Evolutionary conservation across 2,797 vertebrate genomes (phyloP).

Genomic region (Pangasius larnaudii): DNA sequence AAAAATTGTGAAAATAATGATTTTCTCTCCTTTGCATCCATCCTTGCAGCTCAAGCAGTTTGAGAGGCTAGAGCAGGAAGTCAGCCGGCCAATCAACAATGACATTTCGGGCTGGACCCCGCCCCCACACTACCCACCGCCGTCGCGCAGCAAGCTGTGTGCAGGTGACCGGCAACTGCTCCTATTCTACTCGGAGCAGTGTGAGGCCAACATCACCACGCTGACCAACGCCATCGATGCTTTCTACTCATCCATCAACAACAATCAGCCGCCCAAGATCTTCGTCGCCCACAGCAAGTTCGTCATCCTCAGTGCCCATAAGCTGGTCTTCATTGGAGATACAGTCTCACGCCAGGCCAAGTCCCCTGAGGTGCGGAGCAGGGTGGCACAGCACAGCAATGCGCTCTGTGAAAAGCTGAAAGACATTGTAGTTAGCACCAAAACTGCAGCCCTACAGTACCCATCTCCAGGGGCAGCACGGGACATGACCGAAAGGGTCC

Average conservation of each 20-base stretch:
- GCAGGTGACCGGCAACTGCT: conserved; percentile 90
- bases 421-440: conserved; percentile 92
- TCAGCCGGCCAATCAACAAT: conserved; percentile 88
- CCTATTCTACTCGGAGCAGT: conserved; percentile 97
- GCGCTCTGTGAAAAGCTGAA: conserved; percentile 93
- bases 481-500: conserved; percentile 93
- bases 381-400: conserved; percentile 93
- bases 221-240: conserved; percentile 92
- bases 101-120: conserved; percentile 93
- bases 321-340: conserved; percentile 97
- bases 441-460: conserved; percentile 91
- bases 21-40: conserved; percentile 1
- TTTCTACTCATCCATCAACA: conserved; percentile 88
- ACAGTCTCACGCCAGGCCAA: conserved; percentile 93
- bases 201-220: conserved; percentile 90
- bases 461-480: conserved; percentile 83
- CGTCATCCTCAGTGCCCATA: conserved; percentile 95
- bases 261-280: conserved; percentile 95
- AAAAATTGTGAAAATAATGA: not conserved
- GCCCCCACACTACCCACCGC: conserved; percentile 73
- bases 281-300: conserved; percentile 98
- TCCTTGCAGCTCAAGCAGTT: conserved; percentile 91
- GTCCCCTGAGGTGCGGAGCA: conserved; percentile 85
- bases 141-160: conserved; percentile 75
- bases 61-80: conserved; percentile 93